A percentile compares a stretch with the other conserved stretches of the same genome.
These are phyloP conservation scores for Siniperca scherzeri DNA, from an alignment of 2,797 vertebrate species.

Conservation along the genomic window DNA sequence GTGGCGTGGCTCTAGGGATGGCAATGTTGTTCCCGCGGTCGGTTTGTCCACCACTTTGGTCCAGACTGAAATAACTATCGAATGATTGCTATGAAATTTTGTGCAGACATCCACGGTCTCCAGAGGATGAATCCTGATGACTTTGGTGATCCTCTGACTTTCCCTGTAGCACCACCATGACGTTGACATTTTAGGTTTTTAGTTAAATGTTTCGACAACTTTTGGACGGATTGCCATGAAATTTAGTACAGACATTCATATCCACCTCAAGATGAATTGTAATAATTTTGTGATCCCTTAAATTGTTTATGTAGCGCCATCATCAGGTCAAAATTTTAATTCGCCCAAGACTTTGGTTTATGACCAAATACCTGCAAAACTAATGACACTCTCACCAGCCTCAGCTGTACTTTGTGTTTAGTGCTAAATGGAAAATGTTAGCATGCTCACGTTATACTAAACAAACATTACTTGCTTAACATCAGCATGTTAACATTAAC, in stretches of 20 bases:
- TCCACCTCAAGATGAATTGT: background rate
- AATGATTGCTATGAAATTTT: background rate
- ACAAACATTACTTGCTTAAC: background rate
- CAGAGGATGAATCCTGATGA: background rate
- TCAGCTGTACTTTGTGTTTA: background rate
- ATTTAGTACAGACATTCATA: background rate
- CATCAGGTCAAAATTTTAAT: background rate
- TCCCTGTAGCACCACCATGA: background rate
- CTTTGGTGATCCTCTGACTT: background rate
- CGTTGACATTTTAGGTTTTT: too few species aligned
- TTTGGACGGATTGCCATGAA: background rate
- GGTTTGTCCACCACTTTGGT: background rate
- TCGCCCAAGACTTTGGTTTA: background rate
- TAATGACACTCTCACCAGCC: background rate
- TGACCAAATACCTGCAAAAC: background rate
- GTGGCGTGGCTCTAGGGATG: background rate
- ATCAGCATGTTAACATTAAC: background rate
- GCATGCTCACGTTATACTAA: background rate
- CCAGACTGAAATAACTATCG: background rate
- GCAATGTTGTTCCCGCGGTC: background rate
- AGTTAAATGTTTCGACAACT: background rate
- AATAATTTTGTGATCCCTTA: background rate
- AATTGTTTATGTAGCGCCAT: background rate
- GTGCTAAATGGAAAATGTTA: background rate
- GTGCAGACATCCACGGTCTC: background rate